Base-by-base conservation (phyloP, 2,888 invertebrate species). In the Cepaea hortensis region DNA sequence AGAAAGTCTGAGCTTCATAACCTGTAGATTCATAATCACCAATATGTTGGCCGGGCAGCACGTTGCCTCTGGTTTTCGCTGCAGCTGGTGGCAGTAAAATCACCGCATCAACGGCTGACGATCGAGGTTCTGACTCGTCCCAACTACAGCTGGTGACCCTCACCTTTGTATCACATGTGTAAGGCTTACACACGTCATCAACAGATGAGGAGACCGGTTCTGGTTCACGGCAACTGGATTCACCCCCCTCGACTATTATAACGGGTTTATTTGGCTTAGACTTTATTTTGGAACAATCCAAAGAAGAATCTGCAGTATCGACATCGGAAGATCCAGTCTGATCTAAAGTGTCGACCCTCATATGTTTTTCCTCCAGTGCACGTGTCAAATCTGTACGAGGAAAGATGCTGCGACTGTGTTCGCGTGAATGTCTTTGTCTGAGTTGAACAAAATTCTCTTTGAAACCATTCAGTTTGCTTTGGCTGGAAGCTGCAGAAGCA, bases 361-460 rank as follows among this genome's bases (percentile, higher is more conserved):
- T 18, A 20, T 13, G 18, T 18, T 48, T 48, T 18, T 48, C 18
- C 50, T 50, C 13, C 20, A 20, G 6, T 48, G 48, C 48, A 3
- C 18, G 1, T 50, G 48, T 18, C 48, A 76, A 5, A 50, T 7
- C 7, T 11, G 7, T 15, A 0, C 20, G 11, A 5, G 4, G 15
- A 50, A 72, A 2, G 11, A 6, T 72, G 72, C 3, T 9, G n/a
- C 23, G 72, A 23, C 18, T 11, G 20, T 72, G 82, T 62, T 83
- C 83, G 46, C n/a, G 50, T 23, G 84, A 68, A 50, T 18, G n/a
- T n/a, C 65, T 65, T 2, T 50, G 76, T 50, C 48, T 84, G 3
- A 84, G 77, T 77, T 48, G 65, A 20, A 20, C 13, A n/a, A 77
- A n/a, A 11, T 77, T 65, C 48, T 84, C 84, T 3, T n/a, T n/a